Conservation (phyloP, 2,797 vertebrate genomes). For the Antrozous pallidus region DNA sequence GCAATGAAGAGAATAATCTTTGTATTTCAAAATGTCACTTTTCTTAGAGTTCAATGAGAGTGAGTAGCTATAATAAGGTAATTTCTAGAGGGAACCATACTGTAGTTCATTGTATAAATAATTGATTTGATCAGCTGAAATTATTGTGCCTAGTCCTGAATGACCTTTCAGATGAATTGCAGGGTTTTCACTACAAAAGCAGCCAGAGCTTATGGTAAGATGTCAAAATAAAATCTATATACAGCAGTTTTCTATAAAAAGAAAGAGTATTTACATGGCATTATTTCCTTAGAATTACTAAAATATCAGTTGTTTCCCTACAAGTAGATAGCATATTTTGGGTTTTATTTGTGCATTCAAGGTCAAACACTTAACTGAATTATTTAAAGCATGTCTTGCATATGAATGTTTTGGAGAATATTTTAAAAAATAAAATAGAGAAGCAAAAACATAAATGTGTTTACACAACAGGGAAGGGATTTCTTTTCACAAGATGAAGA, state of each 20-base stretch:
- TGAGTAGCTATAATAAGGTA: conserved; percentile 75
- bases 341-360: conserved; percentile 57
- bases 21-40: conserved; percentile 78
- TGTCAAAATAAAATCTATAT: conserved; percentile 67
- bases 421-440: background rate
- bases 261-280: conserved; percentile 61
- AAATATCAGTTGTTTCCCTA: conserved; percentile 50
- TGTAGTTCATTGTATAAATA: conserved; percentile 79
- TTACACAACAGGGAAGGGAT: background rate
- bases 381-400: background rate
- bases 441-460: background rate
- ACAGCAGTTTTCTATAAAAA: conserved; percentile 66
- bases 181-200: conserved; percentile 72
- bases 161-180: conserved; percentile 77
- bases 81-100: conserved; percentile 76
- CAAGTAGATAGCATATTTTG: conserved; percentile 4
- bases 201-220: conserved; percentile 60
- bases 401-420: background rate
- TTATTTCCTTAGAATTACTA: conserved; percentile 60
- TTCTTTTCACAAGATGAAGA: background rate
- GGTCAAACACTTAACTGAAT: conserved; percentile 49
- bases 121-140: conserved; percentile 79
- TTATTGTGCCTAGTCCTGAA: conserved; percentile 71
- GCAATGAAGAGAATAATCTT: conserved; percentile 73
- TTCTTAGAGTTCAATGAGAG: conserved; percentile 72